Base-by-base conservation (phyloP, 2,797 vertebrate genomes). In the Xenopus petersii region DNA sequence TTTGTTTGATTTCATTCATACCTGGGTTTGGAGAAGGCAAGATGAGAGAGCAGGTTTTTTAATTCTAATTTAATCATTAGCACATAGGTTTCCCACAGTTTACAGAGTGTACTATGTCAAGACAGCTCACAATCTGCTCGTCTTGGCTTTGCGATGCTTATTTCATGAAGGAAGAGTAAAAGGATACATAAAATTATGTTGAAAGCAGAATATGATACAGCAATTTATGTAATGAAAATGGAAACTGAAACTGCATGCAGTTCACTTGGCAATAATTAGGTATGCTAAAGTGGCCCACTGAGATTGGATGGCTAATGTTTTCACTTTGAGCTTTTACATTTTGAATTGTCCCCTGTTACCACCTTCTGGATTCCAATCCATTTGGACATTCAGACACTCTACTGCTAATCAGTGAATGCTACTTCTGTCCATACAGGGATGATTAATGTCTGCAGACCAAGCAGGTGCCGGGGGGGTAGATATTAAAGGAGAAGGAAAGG, bases 1-100 rank as follows among this genome's bases (percentile, higher is more conserved):
- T 89, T 88, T 86, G 86, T 89, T 90, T 92, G 87, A 91, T 92
- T 95, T 95, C 93, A 94, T 96, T 95, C 96, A 94, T 95, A 97
- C 93, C 93, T 92, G 91, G 91, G 92, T 93, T 94, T 91, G 91
- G 72, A 81, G 94, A 92, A 94, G 90, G 85, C 87, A 83, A 83
- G 71, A 92, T 89, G 88, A 87, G 89, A 89, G 87, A 88, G 88
- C 87, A 88, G 89, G 86, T 21, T 89, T 86, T 89, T 36, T 90
- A 88, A 88, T 87, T 84, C 91, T 94, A 93, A 93, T 92, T 85
- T 85, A 92, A 94, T 92, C 91, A 91, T 89, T 91, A 91, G 90
- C 89, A 85, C 89, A 82, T 89, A 88, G 60, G 2, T 74, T 77
- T 83, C 67, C 80, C 75, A 77, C 83, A 82, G 82, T 82, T 87